Base-by-base conservation (phyloP, 2,797 vertebrate species). In the Pipistrellus nathusii region DNA sequence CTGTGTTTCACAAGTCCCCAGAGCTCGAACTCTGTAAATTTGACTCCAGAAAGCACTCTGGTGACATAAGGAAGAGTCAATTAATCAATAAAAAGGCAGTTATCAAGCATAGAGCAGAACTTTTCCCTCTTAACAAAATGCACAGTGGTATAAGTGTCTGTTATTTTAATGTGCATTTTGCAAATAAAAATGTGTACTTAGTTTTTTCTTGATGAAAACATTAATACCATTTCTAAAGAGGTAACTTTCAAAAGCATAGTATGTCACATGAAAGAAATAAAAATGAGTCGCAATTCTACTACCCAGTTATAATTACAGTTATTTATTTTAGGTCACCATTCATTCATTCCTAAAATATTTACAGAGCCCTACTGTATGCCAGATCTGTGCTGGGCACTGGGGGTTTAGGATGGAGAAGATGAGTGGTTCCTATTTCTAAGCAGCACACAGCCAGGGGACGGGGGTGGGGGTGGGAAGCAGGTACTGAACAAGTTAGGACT, bases 161-260 rank as follows among this genome's bases (percentile, higher is more conserved):
- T 83, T 95, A 94, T 23, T 91, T 94, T 93, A 83, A 83, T 81
- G 62, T 90, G 68, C 68, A 41, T 85, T 94, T 94, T 85, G 6
- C 77, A 89, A 95, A 76, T 35, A 90, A 94, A 75, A 90, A 90
- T 82, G 85, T 5, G 64, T 96, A 66, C 82, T 95, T 90, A 83
- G 76, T 32, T 88, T 81, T 68, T 77, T 80, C 48, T 90, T 90
- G 88, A 72, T 84, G 78, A 82, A 85, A 91, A n/a, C 51, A 80
- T 95, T 92, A 94, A 91, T 93, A 85, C 35, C 55, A 72, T 94
- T 94, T 93, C 77, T 91, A 71, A 90, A 94, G 93, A 83, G 69
- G 87, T 78, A 90, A 89, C 85, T 96, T 96, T 88, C 88, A 93
- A 95, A 97, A 96, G 93, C 85, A 96, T 87, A 97, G 30, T 94